A percentile compares a stretch with the other conserved stretches of the same genome.
These are phyloP conservation scores for Ametastegia equiseti DNA, from an alignment of 2,888 invertebrate genomes.

Conservation along the genomic window DNA sequence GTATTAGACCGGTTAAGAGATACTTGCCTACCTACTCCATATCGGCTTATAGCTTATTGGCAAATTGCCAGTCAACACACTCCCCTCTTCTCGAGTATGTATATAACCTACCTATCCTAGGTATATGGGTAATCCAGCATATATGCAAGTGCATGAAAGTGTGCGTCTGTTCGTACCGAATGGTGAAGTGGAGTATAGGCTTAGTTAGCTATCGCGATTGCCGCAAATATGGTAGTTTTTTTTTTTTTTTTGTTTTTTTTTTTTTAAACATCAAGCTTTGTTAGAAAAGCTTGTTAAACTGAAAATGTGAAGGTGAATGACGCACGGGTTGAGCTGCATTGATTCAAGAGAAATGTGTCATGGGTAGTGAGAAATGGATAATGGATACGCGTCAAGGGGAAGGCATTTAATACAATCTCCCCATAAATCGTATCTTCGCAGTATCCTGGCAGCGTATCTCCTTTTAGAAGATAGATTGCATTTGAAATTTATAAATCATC, in stretches of 20 bases:
- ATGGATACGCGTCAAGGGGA: conserved; percentile 31
- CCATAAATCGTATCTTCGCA: conserved; percentile 30
- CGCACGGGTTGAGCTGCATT: background rate
- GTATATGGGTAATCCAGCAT: background rate
- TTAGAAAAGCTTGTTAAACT: conserved; percentile 22
- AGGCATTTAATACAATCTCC: conserved; percentile 33
- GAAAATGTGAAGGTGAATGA: conserved; percentile 10
- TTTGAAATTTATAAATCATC: conserved; percentile 10
- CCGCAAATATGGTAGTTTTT: background rate
- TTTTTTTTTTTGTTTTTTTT: background rate
- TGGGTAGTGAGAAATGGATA: conserved; percentile 33
- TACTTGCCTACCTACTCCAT: background rate
- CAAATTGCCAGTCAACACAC: background rate
- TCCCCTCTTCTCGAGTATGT: background rate
- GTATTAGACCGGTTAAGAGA: conserved; percentile 17
- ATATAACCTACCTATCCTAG: background rate
- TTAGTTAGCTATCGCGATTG: background rate
- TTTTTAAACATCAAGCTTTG: background rate
- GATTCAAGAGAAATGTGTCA: conserved; percentile 31
- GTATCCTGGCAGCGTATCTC: conserved; percentile 11
- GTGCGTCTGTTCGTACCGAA: background rate
- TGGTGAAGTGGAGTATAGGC: background rate
- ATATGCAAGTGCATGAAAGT: background rate
- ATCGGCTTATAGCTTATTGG: conserved; percentile 29
- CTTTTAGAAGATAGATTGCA: conserved; percentile 12